Evolutionary conservation across 2,888 invertebrate species (phyloP).

Genomic region (Psococerastis gibbosa): DNA sequence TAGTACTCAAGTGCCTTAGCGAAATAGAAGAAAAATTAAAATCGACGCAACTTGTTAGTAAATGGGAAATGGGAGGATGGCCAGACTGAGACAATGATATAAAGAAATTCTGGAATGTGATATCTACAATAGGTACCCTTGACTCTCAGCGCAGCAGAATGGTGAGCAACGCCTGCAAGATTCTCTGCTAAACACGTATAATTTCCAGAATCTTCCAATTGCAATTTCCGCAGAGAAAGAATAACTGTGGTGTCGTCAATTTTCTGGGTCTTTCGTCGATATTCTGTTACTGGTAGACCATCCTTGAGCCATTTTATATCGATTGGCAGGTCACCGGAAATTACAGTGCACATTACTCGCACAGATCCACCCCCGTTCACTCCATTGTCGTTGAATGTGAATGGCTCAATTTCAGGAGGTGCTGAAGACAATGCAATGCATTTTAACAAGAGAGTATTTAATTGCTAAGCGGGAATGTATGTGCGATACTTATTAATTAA

Average conservation of each 20-base stretch:
- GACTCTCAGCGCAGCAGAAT: conserved; percentile 33
- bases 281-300: conserved; percentile 20
- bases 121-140: conserved; percentile 28
- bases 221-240: conserved; percentile 28
- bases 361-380: conserved; percentile 32
- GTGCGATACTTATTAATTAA: too few relatives aligned
- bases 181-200: conserved; percentile 38
- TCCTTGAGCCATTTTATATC: conserved; percentile 39
- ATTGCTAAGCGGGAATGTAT: too few relatives aligned
- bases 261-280: conserved; percentile 22
- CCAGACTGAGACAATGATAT: too few relatives aligned
- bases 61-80: too few relatives aligned
- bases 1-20: too few relatives aligned
- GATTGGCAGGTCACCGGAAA: conserved; percentile 52
- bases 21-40: too few relatives aligned
- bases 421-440: too few relatives aligned
- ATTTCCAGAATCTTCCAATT: conserved; percentile 29
- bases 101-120: too few relatives aligned
- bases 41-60: too few relatives aligned
- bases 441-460: too few relatives aligned
- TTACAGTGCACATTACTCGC: conserved; percentile 34
- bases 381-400: conserved; percentile 30
- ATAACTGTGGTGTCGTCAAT: conserved; percentile 31
- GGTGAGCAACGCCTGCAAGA: conserved; percentile 32
- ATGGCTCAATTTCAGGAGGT: conserved; percentile 33